Evolutionary conservation across 2,888 invertebrate genomes (phyloP), one percentile per base, ranked within the genome.

Genomic region (Matsumyia berberina): DNA sequence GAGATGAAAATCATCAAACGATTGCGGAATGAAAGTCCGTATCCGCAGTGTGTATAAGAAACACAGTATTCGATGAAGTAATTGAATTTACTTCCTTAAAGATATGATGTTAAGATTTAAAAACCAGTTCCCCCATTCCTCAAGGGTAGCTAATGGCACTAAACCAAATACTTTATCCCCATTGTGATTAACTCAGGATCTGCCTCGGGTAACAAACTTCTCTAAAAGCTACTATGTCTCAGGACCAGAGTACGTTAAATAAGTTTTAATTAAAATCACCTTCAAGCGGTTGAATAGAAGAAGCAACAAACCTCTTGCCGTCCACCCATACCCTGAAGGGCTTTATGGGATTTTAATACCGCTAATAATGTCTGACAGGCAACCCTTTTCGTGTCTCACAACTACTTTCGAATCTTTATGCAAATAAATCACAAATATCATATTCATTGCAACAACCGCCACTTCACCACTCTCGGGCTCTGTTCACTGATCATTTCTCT

Each of bases 371-470:
- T 19, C 35, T 46, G 57, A 70, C 46, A 70, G 57, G 46, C 46
- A 70, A 70, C 24, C 70, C 46, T 70, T 58, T 70, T 58, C 15
- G 31, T 19, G 53, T 62, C n/a, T n/a, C 51, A 62, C 73, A 73
- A 73, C 51, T 62, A 73, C 42, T 73, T 57, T 57, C 37, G 11
- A 66, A 66, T 44, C 42, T 11, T 37, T 66, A 74, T 66, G 66
- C 57, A 77, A 77, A 77, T 77, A 77, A 69, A 77, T 77, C 77
- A 77, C 24, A 67, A 77, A 60, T 51, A 51, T 42, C 58, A 67
- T 67, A 51, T 77, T 67, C 58, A 67, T 77, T 66, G 57, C 55
- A 66, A 55, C 31, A 24, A 69, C 55, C 33, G 15, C 49, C 69
- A 57, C 37, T 37, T 49, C 31, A 29, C 2, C 2, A 42, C 6